Conservation (phyloP, 2,888 invertebrate species). For the Philopedon plagiatum region DNA sequence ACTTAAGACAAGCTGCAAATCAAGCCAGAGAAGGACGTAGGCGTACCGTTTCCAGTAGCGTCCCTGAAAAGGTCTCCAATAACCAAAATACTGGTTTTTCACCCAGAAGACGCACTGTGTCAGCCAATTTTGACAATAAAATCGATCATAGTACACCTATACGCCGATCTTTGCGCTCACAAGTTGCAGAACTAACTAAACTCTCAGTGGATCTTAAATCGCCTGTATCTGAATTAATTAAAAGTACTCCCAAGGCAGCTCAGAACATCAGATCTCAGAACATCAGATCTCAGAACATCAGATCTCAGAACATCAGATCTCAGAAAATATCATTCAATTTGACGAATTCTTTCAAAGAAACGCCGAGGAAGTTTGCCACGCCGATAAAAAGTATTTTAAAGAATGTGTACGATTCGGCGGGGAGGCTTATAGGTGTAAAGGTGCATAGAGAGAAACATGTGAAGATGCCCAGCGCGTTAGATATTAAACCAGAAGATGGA, state of each 20-base stretch:
- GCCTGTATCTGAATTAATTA: not conserved
- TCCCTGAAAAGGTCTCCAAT: not conserved
- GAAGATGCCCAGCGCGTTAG: not conserved
- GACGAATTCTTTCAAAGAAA: not conserved
- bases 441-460: not conserved
- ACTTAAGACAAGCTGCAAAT: not conserved
- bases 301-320: not conserved
- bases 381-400: slow-evolving; percentile 18
- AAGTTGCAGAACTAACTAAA: not conserved
- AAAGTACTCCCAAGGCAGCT: not conserved
- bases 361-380: not conserved
- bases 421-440: not conserved
- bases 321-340: slow-evolving; percentile 11
- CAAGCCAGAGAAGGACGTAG: not conserved
- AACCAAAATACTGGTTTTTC: not conserved
- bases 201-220: not conserved
- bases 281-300: slow-evolving; percentile 1
- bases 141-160: not conserved
- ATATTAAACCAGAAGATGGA: slow-evolving; percentile 6
- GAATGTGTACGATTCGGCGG: slow-evolving; percentile 7
- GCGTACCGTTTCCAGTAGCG: not conserved
- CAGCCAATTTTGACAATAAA: slow-evolving; percentile 8
- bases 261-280: not conserved
- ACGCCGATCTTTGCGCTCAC: not conserved
- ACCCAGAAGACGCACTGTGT: not conserved